Conservation (phyloP, 2,113 vertebrate species). For the Chaetura pelagica region DNA sequence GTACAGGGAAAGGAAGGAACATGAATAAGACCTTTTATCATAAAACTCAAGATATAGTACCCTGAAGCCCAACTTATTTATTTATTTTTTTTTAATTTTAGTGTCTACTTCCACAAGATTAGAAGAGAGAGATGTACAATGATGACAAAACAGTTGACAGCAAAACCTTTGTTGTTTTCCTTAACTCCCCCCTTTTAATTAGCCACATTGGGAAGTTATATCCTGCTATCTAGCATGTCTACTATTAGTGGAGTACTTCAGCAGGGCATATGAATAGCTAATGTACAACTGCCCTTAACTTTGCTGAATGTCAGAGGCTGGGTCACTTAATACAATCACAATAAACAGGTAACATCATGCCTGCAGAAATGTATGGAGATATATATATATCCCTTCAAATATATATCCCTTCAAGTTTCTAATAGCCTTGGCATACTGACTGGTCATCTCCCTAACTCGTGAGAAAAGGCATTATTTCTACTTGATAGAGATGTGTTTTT, state of each 20-base stretch:
- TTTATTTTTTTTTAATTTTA: not conserved
- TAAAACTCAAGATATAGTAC: not conserved
- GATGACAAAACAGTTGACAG: not conserved
- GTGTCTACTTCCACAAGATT: not conserved
- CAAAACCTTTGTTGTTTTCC: not conserved
- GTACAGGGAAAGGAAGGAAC: not conserved
- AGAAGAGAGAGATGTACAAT: not conserved
- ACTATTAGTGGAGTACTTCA: not conserved
- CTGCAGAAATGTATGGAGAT: not conserved
- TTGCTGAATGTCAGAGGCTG: not conserved
- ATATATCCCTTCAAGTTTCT: not conserved
- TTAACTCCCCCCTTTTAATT: not conserved
- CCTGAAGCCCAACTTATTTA: not conserved
- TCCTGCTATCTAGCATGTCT: not conserved
- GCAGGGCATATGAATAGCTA: not conserved
- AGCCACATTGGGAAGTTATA: not conserved
- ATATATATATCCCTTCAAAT: not conserved
- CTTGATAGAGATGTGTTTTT: not conserved
- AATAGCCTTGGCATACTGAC: not conserved
- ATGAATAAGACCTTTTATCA: not conserved
- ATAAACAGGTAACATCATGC: not conserved
- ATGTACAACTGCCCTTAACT: not conserved
- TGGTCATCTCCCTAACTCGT: not conserved
- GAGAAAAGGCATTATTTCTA: not conserved
- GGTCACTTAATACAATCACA: not conserved